phyloP scores from a whole-genome alignment of 2,113 vertebrate species.

The Martes martes region DNA sequence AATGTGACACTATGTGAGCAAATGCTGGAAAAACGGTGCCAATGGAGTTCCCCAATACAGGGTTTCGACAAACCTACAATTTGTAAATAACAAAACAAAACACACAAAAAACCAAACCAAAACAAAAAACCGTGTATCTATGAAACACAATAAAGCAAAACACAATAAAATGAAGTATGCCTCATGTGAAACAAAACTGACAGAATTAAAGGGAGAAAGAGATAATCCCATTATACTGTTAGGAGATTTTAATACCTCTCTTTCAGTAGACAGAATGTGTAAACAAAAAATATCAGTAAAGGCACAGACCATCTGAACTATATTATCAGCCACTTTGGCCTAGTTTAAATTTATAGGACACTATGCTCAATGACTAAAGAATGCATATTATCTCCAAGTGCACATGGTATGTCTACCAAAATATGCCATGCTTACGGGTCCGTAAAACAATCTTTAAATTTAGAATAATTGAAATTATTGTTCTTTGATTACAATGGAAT shows the following conservation, averaged over 20 bases:
- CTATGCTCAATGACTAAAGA: not conserved
- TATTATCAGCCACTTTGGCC: not conserved
- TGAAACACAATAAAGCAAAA: not conserved
- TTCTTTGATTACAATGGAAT: not conserved
- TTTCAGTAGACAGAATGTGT: not conserved
- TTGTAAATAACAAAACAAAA: not conserved
- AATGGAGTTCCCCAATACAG: not conserved
- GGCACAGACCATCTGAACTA: not conserved
- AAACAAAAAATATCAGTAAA: not conserved
- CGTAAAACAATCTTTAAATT: not conserved
- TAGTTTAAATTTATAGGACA: not conserved
- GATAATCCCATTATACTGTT: not conserved
- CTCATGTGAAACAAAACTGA: not conserved
- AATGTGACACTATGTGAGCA: not conserved
- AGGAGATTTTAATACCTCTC: not conserved
- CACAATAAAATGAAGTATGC: not conserved
- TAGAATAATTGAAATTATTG: not conserved
- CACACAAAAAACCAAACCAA: not conserved
- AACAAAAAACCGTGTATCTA: not conserved
- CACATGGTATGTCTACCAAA: not conserved
- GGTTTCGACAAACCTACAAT: not conserved
- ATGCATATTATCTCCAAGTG: not conserved
- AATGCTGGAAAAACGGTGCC: not conserved
- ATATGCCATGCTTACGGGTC: not conserved
- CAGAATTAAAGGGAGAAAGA: not conserved